Percentiles rank a stretch among this genome's conserved stretches.
Conservation (phyloP, 2,888 invertebrate species). For the Aspidiotus destructor region DNA sequence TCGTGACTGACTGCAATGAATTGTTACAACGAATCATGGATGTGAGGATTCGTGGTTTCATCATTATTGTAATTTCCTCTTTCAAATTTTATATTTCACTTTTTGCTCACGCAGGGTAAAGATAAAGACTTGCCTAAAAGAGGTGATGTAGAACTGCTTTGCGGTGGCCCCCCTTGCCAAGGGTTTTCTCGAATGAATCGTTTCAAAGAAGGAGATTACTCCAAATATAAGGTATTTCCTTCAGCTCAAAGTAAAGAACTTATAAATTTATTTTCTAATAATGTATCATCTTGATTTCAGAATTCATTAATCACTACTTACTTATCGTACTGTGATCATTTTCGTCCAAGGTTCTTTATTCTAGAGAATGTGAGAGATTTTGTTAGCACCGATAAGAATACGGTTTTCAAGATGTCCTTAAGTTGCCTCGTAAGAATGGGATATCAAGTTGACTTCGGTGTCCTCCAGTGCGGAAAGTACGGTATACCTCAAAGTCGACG, state of each 20-base stretch:
- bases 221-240: slow-evolving; percentile 57
- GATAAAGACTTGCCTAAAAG: slow-evolving; percentile 55
- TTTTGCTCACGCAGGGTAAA: slow-evolving; percentile 39
- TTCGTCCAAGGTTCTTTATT: slow-evolving; percentile 70
- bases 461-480: slow-evolving; percentile 77
- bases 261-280: not conserved
- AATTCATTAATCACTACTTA: slow-evolving; percentile 74
- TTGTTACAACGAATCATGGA: slow-evolving; percentile 58
- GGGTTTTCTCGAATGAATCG: slow-evolving; percentile 85
- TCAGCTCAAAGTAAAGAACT: not conserved
- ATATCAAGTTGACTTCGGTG: slow-evolving; percentile 75
- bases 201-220: slow-evolving; percentile 73
- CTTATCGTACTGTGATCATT: slow-evolving; percentile 75
- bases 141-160: slow-evolving; percentile 72
- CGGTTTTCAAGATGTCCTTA: slow-evolving; percentile 70
- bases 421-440: slow-evolving; percentile 70
- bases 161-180: slow-evolving; percentile 82
- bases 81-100: not conserved
- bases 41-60: slow-evolving; percentile 39
- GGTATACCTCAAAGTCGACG: slow-evolving; percentile 74
- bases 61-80: not conserved
- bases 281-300: slow-evolving; percentile 40
- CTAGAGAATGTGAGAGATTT: slow-evolving; percentile 81
- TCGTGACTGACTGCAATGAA: slow-evolving; percentile 71
- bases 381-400: slow-evolving; percentile 67